Conservation (phyloP, 1,140 invertebrate species). For the Drosophila santomea region DNA sequence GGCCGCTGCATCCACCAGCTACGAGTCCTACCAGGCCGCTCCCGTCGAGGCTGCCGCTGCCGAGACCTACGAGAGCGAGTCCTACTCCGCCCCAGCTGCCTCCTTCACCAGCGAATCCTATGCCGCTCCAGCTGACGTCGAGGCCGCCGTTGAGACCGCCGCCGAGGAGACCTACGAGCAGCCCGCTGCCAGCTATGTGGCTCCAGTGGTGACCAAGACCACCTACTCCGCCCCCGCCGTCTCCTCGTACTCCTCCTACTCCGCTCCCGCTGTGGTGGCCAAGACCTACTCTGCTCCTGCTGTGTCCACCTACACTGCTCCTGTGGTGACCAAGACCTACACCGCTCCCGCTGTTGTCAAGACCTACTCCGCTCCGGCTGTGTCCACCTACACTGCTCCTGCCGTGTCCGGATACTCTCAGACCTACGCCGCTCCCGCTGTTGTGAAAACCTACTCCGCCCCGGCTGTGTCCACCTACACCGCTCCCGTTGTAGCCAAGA, state of each 20-base stretch:
- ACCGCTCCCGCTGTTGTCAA: slow-evolving; percentile 36
- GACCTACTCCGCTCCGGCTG: slow-evolving; percentile 31
- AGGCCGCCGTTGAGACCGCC: slow-evolving; percentile 17
- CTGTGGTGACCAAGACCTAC: slow-evolving; percentile 13
- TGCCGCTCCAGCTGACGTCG: slow-evolving; percentile 24
- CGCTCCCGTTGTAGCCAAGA: slow-evolving; percentile 10
- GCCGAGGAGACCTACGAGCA: slow-evolving; percentile 28
- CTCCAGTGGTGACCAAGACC: slow-evolving; percentile 29
- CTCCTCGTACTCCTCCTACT: slow-evolving; percentile 21
- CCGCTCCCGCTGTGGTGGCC: slow-evolving; percentile 23
- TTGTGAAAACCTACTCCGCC: slow-evolving; percentile 21
- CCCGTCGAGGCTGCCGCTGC: slow-evolving; percentile 24
- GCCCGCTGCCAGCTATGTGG: slow-evolving; percentile 39
- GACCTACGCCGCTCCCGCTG: slow-evolving; percentile 32
- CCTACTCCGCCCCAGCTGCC: slow-evolving; percentile 51
- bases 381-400: slow-evolving; percentile 17
- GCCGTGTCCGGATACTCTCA: slow-evolving; percentile 23
- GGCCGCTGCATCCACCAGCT: slow-evolving; percentile 32
- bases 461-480: slow-evolving; percentile 13
- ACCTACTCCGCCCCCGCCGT: slow-evolving; percentile 34
- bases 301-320: slow-evolving; percentile 19
- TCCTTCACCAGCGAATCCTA: slow-evolving; percentile 33
- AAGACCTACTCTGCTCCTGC: slow-evolving; percentile 11
- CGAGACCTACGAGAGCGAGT: slow-evolving; percentile 35
- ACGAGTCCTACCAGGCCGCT: slow-evolving; percentile 45